Evolutionary conservation across 2,888 invertebrate genomes (phyloP), one percentile per base, ranked within the genome.

Genomic region (Calliphora vomitoria): DNA sequence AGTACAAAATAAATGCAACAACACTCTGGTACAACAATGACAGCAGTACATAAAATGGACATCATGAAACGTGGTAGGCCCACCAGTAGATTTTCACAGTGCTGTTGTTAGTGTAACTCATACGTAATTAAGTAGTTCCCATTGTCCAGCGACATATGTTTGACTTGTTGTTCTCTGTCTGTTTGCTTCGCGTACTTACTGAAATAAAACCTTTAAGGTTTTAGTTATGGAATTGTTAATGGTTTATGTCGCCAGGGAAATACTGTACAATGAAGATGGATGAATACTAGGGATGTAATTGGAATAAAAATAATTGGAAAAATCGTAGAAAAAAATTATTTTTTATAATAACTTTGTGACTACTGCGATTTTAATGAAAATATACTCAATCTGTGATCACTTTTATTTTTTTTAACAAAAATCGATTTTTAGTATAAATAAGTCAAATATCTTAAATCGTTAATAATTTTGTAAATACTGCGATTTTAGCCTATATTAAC

Each of bases 41-140:
- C 62, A 79, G 44, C 66, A 85, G 62, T 71, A 64, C 53, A 72
- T 81, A 78, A 84, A 71, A 68, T 66, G 62, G 72, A 79, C 79
- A 82, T 64, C 79, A 53, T 47, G 38, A 72, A 76, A 50, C 38
- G 71, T 66, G n/a, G 64, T 78, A 85, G 8, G 38, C 66, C 88
- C 71, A 58, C 15, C 87, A 86, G 74, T 69, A 64, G 85, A 58
- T 60, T 15, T 41, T 11, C 31, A 1, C 13, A 0, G 60, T 31
- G 89, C 85, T 90, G 3, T 3, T 31, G 25, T 35, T n/a, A 3
- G 13, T 13, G 89, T 89, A 64, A 31, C 8, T 53, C 31, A 55
- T 20, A 72, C 44, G 64, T 83, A 78, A 72, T 83, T 72, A 78
- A 78, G 71, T 72, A 83, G 78, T 83, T 83, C 44, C 66, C 78